phyloP scores from a whole-genome alignment of 2,113 vertebrate genomes.

The Gnathonemus echidnorhynchus region DNA sequence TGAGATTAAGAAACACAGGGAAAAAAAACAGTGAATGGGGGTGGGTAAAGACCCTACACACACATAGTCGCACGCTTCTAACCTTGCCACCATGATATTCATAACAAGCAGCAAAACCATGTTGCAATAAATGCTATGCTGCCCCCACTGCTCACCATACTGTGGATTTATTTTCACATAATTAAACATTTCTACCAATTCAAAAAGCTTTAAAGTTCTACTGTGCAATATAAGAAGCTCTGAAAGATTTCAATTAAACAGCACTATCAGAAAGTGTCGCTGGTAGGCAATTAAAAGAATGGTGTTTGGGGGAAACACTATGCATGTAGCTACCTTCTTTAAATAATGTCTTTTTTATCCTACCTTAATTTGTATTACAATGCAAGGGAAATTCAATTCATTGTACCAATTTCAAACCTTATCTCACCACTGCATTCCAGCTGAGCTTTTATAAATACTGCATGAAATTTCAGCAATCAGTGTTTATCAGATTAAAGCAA shows the following conservation, averaged over 20 bases:
- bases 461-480: background rate
- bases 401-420: background rate
- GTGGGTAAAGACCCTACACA: background rate
- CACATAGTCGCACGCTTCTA: background rate
- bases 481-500: background rate
- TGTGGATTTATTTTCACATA: background rate
- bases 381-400: background rate
- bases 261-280: background rate
- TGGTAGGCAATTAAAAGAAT: background rate
- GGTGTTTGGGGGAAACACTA: background rate
- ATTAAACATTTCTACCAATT: background rate
- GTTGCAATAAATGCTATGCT: background rate
- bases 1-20: background rate
- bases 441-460: background rate
- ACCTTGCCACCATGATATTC: background rate
- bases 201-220: background rate
- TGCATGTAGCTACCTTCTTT: background rate
- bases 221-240: background rate
- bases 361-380: background rate
- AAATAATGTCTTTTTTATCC: background rate
- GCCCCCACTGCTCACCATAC: background rate
- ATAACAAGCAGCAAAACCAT: background rate
- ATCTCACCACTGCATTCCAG: background rate
- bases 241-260: slow-evolving; percentile 1
- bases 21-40: background rate